Evolutionary conservation across 2,888 invertebrate genomes (phyloP).

Genomic region (Tiliacea aurago): DNA sequence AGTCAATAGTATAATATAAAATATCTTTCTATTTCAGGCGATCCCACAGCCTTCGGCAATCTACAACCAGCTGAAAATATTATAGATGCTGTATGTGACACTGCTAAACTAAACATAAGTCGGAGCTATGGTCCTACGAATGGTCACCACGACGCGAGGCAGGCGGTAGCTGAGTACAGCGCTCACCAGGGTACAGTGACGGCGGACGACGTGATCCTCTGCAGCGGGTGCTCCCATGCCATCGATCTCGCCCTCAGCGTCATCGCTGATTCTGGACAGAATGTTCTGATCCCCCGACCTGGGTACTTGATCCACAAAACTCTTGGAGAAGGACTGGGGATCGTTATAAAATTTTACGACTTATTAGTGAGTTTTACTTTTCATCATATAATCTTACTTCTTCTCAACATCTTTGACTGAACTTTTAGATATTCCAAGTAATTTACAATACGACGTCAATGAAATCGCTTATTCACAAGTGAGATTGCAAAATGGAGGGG

Average conservation of each 20-base stretch:
- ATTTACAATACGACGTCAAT: background rate
- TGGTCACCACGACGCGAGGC: constrained; percentile 94
- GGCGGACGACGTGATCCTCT: constrained; percentile 95
- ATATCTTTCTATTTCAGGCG: constrained; percentile 91
- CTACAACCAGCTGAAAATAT: constrained; percentile 94
- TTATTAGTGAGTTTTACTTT: constrained; percentile 88
- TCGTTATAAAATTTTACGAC: constrained; percentile 94
- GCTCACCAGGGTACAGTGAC: constrained; percentile 90
- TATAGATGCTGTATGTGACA: constrained; percentile 94
- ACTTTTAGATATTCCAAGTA: background rate
- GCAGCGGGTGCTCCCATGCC: constrained; percentile 98
- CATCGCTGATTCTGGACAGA: constrained; percentile 96
- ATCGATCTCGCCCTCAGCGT: constrained; percentile 97
- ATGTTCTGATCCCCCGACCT: constrained; percentile 97
- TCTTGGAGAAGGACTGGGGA: constrained; percentile 95
- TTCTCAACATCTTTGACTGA: background rate
- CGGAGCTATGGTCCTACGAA: constrained; percentile 97
- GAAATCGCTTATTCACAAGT: background rate
- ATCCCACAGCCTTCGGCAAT: constrained; percentile 98
- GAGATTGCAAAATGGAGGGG: background rate
- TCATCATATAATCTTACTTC: background rate
- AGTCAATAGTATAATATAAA: background rate
- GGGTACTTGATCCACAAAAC: constrained; percentile 98
- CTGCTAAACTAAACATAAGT: constrained; percentile 92
- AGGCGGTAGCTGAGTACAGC: constrained; percentile 96